Evolutionary conservation across 2,888 invertebrate species (phyloP).

Genomic region (Andrena bicolor): DNA sequence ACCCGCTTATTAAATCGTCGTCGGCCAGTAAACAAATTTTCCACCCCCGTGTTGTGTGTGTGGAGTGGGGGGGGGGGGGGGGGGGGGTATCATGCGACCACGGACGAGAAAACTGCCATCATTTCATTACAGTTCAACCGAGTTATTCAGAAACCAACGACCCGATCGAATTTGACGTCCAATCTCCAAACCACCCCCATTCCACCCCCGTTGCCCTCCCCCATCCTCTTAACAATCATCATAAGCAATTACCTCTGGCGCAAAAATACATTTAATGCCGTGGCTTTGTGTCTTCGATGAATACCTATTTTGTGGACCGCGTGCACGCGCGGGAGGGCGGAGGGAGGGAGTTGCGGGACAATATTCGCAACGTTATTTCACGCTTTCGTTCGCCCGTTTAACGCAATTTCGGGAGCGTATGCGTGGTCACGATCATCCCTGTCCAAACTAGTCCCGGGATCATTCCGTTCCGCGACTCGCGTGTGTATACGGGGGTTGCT

Average conservation of each 20-base stretch:
- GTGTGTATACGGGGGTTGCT: slow-evolving; percentile 1
- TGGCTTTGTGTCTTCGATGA: slow-evolving; percentile 26
- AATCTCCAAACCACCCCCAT: not conserved
- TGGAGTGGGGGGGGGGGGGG: not conserved
- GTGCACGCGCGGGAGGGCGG: not conserved
- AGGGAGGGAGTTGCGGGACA: not conserved
- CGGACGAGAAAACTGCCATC: slow-evolving; percentile 45
- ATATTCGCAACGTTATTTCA: slow-evolving; percentile 66
- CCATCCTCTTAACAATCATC: slow-evolving; percentile 21
- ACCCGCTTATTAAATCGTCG: slow-evolving; percentile 36
- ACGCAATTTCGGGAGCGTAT: slow-evolving; percentile 67
- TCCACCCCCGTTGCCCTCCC: not conserved
- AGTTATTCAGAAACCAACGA: slow-evolving; percentile 50
- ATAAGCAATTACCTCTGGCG: slow-evolving; percentile 43
- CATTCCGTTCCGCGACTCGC: slow-evolving; percentile 24
- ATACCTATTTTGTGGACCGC: slow-evolving; percentile 21
- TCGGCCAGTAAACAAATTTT: slow-evolving; percentile 45
- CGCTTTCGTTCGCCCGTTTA: slow-evolving; percentile 63
- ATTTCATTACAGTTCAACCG: slow-evolving; percentile 41
- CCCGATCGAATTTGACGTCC: slow-evolving; percentile 10
- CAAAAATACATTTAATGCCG: slow-evolving; percentile 36
- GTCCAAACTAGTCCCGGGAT: slow-evolving; percentile 5
- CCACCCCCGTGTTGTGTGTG: slow-evolving; percentile 7
- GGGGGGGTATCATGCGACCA: slow-evolving; percentile 31
- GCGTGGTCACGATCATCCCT: slow-evolving; percentile 61